These are phyloP conservation scores for Drosophila parvula DNA, from an alignment of 1,140 invertebrate genomes.

Conservation along the genomic window DNA sequence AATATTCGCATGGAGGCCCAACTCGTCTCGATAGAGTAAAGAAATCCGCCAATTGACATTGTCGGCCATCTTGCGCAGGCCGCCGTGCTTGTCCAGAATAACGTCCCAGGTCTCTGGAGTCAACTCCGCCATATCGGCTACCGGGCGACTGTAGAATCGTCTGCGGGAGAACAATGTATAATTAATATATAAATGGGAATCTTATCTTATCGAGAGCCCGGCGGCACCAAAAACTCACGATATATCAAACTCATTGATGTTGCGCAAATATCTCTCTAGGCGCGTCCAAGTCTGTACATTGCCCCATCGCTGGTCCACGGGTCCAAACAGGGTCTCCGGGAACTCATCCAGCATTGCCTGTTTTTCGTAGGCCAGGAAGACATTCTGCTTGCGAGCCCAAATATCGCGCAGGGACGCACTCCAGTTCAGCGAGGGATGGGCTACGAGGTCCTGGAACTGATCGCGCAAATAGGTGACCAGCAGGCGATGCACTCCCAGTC, in stretches of 20 bases:
- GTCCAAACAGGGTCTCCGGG: conserved; percentile 65
- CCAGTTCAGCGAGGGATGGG: conserved; percentile 85
- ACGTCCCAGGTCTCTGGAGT: conserved; percentile 86
- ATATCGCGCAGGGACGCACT: conserved; percentile 84
- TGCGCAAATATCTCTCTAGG: conserved; percentile 84
- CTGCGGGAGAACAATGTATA: conserved; percentile 22
- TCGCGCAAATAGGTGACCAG: conserved; percentile 85
- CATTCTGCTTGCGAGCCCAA: conserved; percentile 85
- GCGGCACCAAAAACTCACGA: conserved; percentile 63
- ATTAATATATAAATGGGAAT: background rate
- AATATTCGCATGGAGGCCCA: conserved; percentile 86
- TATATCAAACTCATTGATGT: conserved; percentile 67
- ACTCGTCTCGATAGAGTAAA: conserved; percentile 85
- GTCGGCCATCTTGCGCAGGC: conserved; percentile 86
- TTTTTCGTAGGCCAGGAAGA: conserved; percentile 87
- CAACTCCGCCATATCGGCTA: conserved; percentile 88
- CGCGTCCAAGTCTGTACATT: conserved; percentile 85
- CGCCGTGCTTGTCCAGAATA: conserved; percentile 85
- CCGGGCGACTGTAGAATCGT: conserved; percentile 82
- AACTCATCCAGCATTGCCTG: conserved; percentile 70
- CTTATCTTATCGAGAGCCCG: conserved; percentile 8
- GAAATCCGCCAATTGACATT: conserved; percentile 86
- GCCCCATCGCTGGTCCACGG: conserved; percentile 86
- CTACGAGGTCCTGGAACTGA: conserved; percentile 85
- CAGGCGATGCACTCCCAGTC: conserved; percentile 84